Base-by-base conservation (phyloP, 2,888 invertebrate genomes). In the Hylaea fasciaria region DNA sequence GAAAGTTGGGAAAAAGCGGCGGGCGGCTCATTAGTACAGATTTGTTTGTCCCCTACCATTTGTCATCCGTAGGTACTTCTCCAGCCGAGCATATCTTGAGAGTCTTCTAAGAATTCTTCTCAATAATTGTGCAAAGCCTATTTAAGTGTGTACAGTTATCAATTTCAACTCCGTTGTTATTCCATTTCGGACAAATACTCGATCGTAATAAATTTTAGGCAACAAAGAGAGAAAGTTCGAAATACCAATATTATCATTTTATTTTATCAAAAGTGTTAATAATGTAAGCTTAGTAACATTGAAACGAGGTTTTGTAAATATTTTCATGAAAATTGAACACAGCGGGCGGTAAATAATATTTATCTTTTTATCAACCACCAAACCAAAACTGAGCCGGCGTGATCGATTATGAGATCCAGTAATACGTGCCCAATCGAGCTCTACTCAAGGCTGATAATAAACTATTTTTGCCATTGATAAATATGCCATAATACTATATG, bases 201-300 rank as follows among this genome's bases (percentile, higher is more conserved):
- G 1, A 35, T 35, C 11, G 9, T 8, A 35, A 9, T 22, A 11
- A 49, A 37, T 11, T 48, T 56, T 44, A 37, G 39, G 44, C 14
- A 22, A 37, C 44, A 56, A 44, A n/a, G 9, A 44, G 13, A 13
- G 41, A 1, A 14, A 49, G 49, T 16, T 28, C n/a, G 8, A 32
- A 48, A 48, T 32, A 14, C 3, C 11, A 29, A 5, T 2, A 12
- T 40, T 40, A 49, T 44, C 35, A 43, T 39, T 44, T 37, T 32
- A 28, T n/a, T 28, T 40, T 28, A 56, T 49, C 56, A 37, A 14
- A 43, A 14, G 35, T 13, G 56, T 44, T 43, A 29, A 50, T 49
- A 45, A 45, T n/a, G 28, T 44, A n/a, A n/a, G 12, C 22, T 2
- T 8, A 16, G 41, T 8, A 2, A 14, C 14, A 16, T 16, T n/a